A percentile compares a stretch with the other conserved stretches of the same genome.
phyloP scores from a whole-genome alignment of 2,113 vertebrate genomes.

The Bucco capensis region DNA sequence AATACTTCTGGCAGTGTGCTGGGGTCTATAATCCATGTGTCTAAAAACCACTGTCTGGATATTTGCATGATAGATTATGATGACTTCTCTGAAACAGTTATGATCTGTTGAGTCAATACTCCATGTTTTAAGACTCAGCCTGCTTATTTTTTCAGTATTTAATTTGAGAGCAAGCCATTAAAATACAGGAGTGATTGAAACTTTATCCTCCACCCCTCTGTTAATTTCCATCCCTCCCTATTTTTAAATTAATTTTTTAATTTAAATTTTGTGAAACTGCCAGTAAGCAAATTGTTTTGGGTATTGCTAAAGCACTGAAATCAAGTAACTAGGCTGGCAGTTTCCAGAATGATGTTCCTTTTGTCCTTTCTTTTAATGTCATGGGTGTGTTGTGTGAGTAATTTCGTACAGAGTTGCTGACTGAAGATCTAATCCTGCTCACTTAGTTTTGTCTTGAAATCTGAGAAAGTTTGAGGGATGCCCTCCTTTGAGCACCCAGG shows the following conservation, averaged over 20 bases:
- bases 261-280: neutral
- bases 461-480: neutral
- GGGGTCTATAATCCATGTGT: neutral
- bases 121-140: neutral
- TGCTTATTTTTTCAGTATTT: neutral
- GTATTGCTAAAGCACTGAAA: neutral
- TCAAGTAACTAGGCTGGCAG: neutral
- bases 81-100: constrained; percentile 9
- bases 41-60: neutral
- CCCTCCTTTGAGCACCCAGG: neutral
- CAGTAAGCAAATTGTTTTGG: neutral
- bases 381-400: neutral
- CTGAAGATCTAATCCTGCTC: neutral
- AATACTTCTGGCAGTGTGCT: neutral
- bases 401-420: constrained; percentile 8
- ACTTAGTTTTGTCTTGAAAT: neutral
- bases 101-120: neutral
- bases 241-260: neutral
- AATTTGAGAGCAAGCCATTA: neutral
- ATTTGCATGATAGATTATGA: neutral
- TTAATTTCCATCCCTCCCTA: neutral
- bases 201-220: neutral
- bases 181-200: neutral
- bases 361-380: neutral
- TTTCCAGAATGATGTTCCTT: constrained; percentile 1